Evolutionary conservation across 1,140 invertebrate species (phyloP), one percentile per base, ranked within the genome.

Genomic region (Drosophila leontia): DNA sequence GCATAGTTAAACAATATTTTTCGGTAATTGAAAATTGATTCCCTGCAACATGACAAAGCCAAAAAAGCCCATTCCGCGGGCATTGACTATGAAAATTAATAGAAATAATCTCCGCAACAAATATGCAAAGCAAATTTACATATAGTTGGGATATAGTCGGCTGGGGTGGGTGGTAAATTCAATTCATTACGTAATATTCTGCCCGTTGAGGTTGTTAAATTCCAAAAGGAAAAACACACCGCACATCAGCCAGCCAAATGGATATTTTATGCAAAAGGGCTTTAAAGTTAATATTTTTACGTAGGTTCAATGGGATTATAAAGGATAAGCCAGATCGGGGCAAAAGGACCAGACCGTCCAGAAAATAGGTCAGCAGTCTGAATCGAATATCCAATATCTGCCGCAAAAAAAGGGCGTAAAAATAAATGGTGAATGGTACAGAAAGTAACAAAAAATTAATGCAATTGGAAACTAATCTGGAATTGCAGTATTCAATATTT

Each of bases 1-100:
- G 55, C 64, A 61, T 84, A 68, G 64, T 80, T 77, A 56, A 77
- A 78, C 79, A 75, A 55, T 71, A 51, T 76, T 76, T 60, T 64
- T 41, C n/a, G 63, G 72, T 84, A 87, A 87, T 87, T 80, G 83
- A 88, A 87, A 81, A 88, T 84, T 84, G 80, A 88, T 90, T 84
- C 71, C 53, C 60, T 51, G 55, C 64, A 47, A 50, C 70, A 71
- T 42, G 65, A 71, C 64, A 78, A 62, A 58, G 62, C 64, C 56
- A 39, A 68, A 65, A 59, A 17, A 11, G 42, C 26, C 41, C 35
- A 69, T 60, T 58, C 47, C n/a, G 37, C 55, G 47, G 42, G 13
- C 17, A 9, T 23, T 41, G 29, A 44, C 64, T 69, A 78, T 79
- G 59, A 79, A 78, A 83, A 83, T 82, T 82, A 81, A 86, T 78